phyloP scores from a whole-genome alignment of 2,797 vertebrate species.

The Lepilemur ruficaudatus region DNA sequence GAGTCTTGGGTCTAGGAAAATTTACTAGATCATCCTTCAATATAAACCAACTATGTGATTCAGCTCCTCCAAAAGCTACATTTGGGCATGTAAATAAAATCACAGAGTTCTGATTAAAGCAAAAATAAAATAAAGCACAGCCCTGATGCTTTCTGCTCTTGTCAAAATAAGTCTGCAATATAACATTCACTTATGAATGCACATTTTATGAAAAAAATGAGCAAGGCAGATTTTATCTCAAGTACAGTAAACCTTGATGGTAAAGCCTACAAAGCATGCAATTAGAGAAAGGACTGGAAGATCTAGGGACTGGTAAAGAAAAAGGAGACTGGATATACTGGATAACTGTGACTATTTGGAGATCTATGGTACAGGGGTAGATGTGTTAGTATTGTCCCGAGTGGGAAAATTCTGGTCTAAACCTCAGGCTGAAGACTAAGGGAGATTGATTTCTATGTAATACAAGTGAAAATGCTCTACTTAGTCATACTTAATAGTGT shows the following conservation, averaged over 20 bases:
- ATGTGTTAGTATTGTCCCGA: neutral
- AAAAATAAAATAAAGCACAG: slow-evolving; percentile 4
- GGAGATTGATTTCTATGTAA: neutral
- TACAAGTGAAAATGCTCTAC: neutral
- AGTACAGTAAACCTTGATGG: neutral
- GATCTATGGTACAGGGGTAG: neutral
- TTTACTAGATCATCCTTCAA: neutral
- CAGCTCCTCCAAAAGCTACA: neutral
- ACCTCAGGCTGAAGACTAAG: neutral
- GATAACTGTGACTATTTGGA: neutral
- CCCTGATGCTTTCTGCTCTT: neutral
- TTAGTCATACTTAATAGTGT: neutral
- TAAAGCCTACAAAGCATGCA: neutral
- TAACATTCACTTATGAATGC: neutral
- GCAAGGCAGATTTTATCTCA: neutral
- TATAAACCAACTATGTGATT: neutral
- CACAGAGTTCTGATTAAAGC: neutral
- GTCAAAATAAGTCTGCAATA: neutral
- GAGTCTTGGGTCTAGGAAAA: neutral
- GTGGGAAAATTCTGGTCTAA: neutral
- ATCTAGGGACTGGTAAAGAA: neutral
- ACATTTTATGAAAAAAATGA: slow-evolving; percentile 31
- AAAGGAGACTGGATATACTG: neutral
- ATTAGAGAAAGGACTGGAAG: slow-evolving; percentile 7
- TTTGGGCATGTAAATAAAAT: slow-evolving; percentile 38